Conservation (phyloP, 2,113 vertebrate species). For the Lasiurus borealis region DNA sequence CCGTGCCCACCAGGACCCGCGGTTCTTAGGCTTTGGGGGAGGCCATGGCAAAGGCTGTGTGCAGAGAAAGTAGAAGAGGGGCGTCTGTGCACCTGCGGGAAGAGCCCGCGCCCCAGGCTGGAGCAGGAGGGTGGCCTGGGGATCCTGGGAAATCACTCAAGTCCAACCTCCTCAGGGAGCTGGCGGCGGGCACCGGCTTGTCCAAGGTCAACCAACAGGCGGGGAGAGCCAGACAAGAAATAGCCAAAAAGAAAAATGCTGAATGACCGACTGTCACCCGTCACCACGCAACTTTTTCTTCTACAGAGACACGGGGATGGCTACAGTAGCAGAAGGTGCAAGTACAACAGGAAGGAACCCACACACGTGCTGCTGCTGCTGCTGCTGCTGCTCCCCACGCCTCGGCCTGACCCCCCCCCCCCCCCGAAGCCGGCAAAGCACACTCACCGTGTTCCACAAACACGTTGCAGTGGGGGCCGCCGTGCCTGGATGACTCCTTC, state of each 20-base stretch:
- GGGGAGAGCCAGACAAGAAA: neutral
- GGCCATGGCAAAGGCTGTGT: neutral
- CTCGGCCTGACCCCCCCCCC: too few relatives aligned
- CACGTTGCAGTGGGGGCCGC: constrained; percentile 93
- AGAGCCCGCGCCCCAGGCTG: neutral
- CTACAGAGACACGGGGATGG: neutral
- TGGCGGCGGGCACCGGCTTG: neutral
- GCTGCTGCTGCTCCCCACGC: too few relatives aligned
- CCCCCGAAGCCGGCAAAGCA: neutral
- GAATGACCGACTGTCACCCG: neutral
- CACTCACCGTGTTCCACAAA: constrained; percentile 97
- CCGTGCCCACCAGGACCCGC: neutral
- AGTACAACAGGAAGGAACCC: neutral
- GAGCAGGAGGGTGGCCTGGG: neutral
- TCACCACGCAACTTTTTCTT: neutral
- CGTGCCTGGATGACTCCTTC: constrained; percentile 94
- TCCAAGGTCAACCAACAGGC: constrained; percentile 46
- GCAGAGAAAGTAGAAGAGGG: neutral
- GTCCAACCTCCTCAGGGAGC: constrained; percentile 42
- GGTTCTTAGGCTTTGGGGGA: neutral
- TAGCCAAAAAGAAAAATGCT: neutral
- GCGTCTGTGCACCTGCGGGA: fast-evolving
- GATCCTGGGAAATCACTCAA: neutral
- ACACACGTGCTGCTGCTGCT: neutral
- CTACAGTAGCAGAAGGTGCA: neutral